phyloP scores from a whole-genome alignment of 2,797 vertebrate genomes.

The Cyprinodon diabolis region DNA sequence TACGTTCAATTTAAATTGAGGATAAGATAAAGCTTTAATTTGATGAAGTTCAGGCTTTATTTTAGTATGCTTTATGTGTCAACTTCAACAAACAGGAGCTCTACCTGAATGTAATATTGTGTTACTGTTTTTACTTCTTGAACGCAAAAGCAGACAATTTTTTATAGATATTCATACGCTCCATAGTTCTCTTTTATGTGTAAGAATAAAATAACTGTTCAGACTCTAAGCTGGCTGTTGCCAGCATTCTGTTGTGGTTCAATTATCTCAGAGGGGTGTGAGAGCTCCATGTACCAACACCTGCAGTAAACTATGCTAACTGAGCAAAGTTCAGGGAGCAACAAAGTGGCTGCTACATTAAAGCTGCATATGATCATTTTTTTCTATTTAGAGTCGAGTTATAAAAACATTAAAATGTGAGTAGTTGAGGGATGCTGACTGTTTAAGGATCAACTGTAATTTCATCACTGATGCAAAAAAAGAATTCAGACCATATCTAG shows the following conservation, averaged over 20 bases:
- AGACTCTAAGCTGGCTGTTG: background rate
- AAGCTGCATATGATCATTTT: background rate
- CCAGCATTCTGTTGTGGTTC: background rate
- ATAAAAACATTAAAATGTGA: background rate
- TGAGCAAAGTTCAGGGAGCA: background rate
- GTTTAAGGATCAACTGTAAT: background rate
- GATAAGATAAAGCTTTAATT: constrained; percentile 1
- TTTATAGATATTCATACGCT: background rate
- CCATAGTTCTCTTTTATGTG: background rate
- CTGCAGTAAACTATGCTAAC: background rate
- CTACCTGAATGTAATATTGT: background rate
- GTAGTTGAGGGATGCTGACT: background rate
- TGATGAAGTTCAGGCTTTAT: background rate
- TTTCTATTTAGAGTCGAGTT: background rate
- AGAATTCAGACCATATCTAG: background rate
- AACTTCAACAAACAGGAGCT: background rate
- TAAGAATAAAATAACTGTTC: too few species aligned
- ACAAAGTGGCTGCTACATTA: background rate
- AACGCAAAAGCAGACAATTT: background rate
- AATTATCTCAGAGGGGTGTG: background rate
- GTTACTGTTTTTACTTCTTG: background rate
- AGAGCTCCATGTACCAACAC: background rate
- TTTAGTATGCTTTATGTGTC: background rate
- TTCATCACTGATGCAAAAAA: background rate
- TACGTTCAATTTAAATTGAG: background rate